Evolutionary conservation across 2,113 vertebrate genomes (phyloP), one percentile per base, ranked within the genome.

Genomic region (Eira barbara): DNA sequence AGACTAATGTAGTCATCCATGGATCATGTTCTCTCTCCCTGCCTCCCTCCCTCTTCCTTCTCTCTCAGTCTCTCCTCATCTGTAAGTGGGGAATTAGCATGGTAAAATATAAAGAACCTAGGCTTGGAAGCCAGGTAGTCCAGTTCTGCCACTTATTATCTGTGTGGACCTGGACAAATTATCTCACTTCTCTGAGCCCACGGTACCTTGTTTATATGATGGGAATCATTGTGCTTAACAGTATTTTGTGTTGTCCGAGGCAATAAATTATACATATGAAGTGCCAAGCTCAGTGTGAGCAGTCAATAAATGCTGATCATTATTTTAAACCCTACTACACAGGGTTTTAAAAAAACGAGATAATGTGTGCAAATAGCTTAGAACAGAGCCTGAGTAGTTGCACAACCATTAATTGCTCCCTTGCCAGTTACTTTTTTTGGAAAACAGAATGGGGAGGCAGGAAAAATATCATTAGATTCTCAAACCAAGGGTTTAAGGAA

Each of bases 251-350:
- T 47, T 89, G 3, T 84, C 86, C 87, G 36, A 52, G 76, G 9
- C 65, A 81, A 79, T 45, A 84, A 84, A 59, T 80, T 92, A 81
- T 42, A 47, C 42, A 81, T 73, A 92, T 89, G 45, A 91, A 91
- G n/a, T 88, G 49, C 27, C n/a, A 89, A 31, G 11, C 29, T 91
- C 57, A 95, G 93, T 76, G 49, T 59, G 47, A 89, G 15, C 39
- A 87, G 27, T 52, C 90, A 84, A n/a, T 89, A 95, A 45, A 87
- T 93, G 69, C n/a, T 93, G 39, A 49, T 45, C 71, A 91, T 97
- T 89, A 49, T 95, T 97, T 88, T 89, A 84, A 79, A 65, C 92
- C 14, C 15, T 79, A 71, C 31, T 31, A 89, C 21, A 65, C 6
- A 31, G 25, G 17, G 39, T 86, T 92, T 85, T 36, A 27, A 14